Evolutionary conservation across 2,113 vertebrate genomes (phyloP).

Genomic region (Pluvialis apricaria): DNA sequence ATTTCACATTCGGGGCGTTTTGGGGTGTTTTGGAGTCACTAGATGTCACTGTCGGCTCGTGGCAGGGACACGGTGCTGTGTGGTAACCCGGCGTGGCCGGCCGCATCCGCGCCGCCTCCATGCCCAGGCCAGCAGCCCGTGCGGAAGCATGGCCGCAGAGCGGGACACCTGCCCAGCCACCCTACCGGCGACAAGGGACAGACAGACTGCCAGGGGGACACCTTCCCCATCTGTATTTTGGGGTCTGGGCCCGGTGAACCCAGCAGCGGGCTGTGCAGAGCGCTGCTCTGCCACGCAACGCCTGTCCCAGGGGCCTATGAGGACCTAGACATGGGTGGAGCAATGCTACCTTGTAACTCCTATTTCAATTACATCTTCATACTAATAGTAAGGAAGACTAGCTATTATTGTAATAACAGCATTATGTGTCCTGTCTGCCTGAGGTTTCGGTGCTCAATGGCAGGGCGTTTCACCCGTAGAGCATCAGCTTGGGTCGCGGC

Average conservation of each 20-base stretch:
- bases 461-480: rapidly evolving
- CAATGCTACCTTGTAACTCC: rapidly evolving
- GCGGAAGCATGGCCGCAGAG: rapidly evolving
- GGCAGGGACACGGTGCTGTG: background rate
- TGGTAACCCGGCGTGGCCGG: too few relatives aligned
- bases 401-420: background rate
- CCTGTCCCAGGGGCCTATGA: background rate
- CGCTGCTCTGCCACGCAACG: rapidly evolving
- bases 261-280: background rate
- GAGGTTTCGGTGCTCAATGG: background rate
- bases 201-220: background rate
- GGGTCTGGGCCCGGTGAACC: background rate
- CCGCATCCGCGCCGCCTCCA: rapidly evolving
- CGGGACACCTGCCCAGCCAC: rapidly evolving
- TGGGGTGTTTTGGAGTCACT: background rate
- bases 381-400: too few relatives aligned
- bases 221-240: background rate
- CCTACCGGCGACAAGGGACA: rapidly evolving
- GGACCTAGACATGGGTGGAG: rapidly evolving
- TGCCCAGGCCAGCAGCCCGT: background rate
- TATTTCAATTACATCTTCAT: background rate
- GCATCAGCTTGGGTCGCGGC: background rate
- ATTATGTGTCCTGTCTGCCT: background rate
- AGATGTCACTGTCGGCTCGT: slow-evolving; percentile 39
- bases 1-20: rapidly evolving